Conservation (phyloP, 2,888 invertebrate genomes). For the Syrista parreyssii region DNA sequence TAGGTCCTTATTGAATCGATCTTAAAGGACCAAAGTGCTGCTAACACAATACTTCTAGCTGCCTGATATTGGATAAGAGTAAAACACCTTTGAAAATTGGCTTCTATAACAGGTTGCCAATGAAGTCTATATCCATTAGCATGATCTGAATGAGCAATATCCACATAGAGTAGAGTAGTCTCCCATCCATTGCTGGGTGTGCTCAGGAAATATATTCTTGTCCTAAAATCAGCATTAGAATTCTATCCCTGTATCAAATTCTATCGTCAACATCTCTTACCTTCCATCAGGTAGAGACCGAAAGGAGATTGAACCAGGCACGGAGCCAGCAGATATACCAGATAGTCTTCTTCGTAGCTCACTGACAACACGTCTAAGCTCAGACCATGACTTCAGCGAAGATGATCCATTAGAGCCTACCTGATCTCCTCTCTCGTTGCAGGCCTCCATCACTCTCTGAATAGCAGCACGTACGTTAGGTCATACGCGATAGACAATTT, state of each 20-base stretch:
- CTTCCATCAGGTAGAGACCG: slow-evolving; percentile 79
- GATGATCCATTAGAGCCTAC: background rate
- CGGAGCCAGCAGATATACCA: slow-evolving; percentile 79
- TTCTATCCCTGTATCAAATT: background rate
- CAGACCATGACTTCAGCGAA: slow-evolving; percentile 76
- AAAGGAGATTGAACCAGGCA: slow-evolving; percentile 86
- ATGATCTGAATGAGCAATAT: slow-evolving; percentile 76
- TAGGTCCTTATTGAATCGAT: background rate
- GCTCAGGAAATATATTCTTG: slow-evolving; percentile 89
- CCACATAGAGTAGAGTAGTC: slow-evolving; percentile 87
- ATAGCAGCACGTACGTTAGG: slow-evolving; percentile 16
- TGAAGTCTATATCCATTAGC: slow-evolving; percentile 73
- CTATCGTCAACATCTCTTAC: slow-evolving; percentile 34
- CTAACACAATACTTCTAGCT: background rate
- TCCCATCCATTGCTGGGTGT: slow-evolving; percentile 91
- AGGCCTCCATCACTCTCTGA: slow-evolving; percentile 41
- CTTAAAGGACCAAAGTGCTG: background rate
- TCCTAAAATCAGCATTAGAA: slow-evolving; percentile 64
- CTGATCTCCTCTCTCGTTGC: slow-evolving; percentile 39
- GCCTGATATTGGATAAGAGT: background rate
- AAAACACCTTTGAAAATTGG: slow-evolving; percentile 70
- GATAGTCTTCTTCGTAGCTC: slow-evolving; percentile 84
- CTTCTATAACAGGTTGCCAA: slow-evolving; percentile 87
- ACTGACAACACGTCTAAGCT: slow-evolving; percentile 82
- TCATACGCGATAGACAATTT: slow-evolving; percentile 17